phyloP scores from a whole-genome alignment of 35 echinoderm and acorn worm genomes.

The Heliocidaris erythrogramma region DNA sequence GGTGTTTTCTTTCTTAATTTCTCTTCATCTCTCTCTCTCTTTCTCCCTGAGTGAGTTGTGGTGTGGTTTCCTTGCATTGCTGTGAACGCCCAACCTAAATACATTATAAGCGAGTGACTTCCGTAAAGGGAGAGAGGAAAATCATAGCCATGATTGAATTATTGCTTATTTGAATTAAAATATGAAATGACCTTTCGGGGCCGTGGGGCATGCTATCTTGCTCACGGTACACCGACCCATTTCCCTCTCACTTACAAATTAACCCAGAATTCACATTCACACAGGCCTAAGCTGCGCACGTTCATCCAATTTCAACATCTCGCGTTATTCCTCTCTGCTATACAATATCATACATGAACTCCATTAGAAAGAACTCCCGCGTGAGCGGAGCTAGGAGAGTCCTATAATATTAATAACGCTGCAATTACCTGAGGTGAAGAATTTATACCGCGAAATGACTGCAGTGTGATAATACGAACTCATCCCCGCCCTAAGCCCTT shows the following conservation, averaged over 20 bases:
- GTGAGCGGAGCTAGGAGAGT: background rate
- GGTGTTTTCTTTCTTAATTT: background rate
- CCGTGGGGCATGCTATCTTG: background rate
- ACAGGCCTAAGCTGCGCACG: background rate
- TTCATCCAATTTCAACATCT: constrained; percentile 1
- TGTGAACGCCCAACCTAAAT: constrained; percentile 1
- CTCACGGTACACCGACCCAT: constrained; percentile 21
- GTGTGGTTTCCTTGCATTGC: background rate
- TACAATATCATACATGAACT: background rate
- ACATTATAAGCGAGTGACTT: constrained; percentile 8
- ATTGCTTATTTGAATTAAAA: constrained; percentile 6
- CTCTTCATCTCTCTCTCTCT: background rate
- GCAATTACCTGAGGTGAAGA: constrained; percentile 21
- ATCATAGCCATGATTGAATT: constrained; percentile 5
- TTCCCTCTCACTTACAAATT: constrained; percentile 17
- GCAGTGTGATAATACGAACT: constrained; percentile 2
- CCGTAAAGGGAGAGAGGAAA: background rate
- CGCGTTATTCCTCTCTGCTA: background rate
- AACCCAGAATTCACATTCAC: constrained; percentile 30
- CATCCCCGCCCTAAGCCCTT: constrained; percentile 18
- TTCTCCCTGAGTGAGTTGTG: background rate
- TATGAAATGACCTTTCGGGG: background rate
- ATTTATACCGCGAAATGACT: background rate
- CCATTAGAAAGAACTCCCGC: background rate
- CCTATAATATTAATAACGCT: constrained; percentile 22